phyloP scores from a whole-genome alignment of 2,113 vertebrate genomes.

The Mastomys natalensis region DNA sequence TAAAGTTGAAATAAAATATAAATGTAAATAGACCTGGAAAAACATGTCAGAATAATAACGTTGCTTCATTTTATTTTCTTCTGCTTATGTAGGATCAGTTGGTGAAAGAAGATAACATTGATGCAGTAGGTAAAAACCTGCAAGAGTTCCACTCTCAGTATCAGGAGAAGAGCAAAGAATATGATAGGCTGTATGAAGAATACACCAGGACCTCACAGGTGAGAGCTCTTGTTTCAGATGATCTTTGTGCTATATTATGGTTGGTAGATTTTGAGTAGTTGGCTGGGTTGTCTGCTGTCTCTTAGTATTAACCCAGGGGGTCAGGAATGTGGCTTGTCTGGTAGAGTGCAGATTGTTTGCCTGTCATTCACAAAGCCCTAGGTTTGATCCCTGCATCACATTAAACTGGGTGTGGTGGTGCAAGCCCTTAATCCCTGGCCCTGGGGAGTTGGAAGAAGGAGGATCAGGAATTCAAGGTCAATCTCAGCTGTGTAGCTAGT shows the following conservation, averaged over 20 bases:
- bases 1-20: conserved; percentile 54
- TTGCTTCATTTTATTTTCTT: conserved; percentile 66
- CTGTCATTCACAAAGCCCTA: neutral
- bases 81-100: conserved; percentile 87
- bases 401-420: neutral
- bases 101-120: conserved; percentile 95
- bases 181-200: conserved; percentile 95
- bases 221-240: conserved; percentile 43
- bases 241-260: neutral
- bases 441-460: neutral
- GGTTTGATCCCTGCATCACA: neutral
- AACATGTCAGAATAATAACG: conserved; percentile 55
- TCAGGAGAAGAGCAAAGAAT: conserved; percentile 96
- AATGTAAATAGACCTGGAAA: conserved; percentile 56
- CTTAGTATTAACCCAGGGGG: neutral
- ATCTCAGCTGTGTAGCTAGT: neutral
- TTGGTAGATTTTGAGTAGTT: conserved; percentile 38
- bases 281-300: conserved; percentile 5
- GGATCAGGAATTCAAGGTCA: neutral
- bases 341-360: neutral
- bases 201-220: conserved; percentile 97
- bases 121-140: conserved; percentile 95
- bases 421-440: neutral
- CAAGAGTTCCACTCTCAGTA: conserved; percentile 96
- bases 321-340: too few relatives aligned